Base-by-base conservation (phyloP, 2,888 invertebrate genomes). In the Drosophila glabriapex region DNA sequence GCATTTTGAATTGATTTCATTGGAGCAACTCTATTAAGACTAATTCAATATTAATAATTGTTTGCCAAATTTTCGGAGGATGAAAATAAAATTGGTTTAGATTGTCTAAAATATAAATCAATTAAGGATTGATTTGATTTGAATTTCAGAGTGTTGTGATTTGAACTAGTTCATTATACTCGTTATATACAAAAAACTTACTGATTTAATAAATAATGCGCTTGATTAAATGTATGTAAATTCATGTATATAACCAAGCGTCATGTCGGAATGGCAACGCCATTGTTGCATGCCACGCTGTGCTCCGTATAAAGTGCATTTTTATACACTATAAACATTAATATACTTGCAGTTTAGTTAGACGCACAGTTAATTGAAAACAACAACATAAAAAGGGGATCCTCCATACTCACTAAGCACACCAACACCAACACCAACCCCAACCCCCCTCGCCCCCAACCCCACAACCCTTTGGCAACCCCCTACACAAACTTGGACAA, bases 361-460 rank as follows among this genome's bases (percentile, higher is more conserved):
- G 82, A 79, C 77, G 89, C 85, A 58, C 60, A 79, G 85, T 89
- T 85, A 85, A 85, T 89, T 86, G 89, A 84, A 89, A 86, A 63
- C 82, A 86, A 79, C 89, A 85, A 77, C 72, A 73, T 56, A 41
- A 54, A 81, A 33, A 43, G 35, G 10, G 16, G 28, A 0, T 12
- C 12, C 9, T 28, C 19, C n/a, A 2, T 29, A 28, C 60, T 29
- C 37, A 49, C 31, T 14, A 39, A 9, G 10, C 31, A 16, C 25
- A 22, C 25, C 4, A 16, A 12, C 16, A 14, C 37, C 16, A 37
- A 37, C 19, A 7, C n/a, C 4, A 31, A 2, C 22, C 10, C 28
- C 4, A 14, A 14, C 37, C 0, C 19, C n/a, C 3, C 1, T 6
- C 19, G 43, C 5, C 12, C 25, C 16, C 12, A 4, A n/a, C n/a